phyloP scores from a whole-genome alignment of 30 jellyfish, hydroid and myxozoan genomes.

The Aurelia sp. region DNA sequence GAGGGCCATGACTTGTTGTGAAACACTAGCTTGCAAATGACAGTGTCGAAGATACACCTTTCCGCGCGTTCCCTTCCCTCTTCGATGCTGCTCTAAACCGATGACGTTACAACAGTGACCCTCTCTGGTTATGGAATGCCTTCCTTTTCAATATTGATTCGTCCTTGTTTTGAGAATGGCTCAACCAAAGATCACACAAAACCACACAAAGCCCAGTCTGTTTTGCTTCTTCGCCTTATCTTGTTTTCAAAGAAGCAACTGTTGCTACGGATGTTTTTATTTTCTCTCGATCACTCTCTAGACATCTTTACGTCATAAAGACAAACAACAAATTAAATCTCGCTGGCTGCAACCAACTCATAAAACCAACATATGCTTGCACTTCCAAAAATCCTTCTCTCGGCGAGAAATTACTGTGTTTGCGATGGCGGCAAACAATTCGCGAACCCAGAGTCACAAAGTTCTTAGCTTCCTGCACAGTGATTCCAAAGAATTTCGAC shows the following conservation, averaged over 20 bases:
- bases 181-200: constrained; percentile 19
- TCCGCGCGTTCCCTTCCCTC: background rate
- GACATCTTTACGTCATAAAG: background rate
- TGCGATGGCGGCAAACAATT: background rate
- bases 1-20: constrained; percentile 38
- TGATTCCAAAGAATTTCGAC: background rate
- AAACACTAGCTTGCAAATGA: background rate
- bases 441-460: background rate
- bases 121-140: background rate
- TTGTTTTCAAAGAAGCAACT: constrained; percentile 23
- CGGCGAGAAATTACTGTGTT: too few species aligned
- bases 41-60: background rate
- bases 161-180: constrained; percentile 18
- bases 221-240: background rate
- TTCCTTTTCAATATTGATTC: background rate
- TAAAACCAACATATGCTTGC: too few species aligned
- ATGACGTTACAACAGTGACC: background rate
- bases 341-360: background rate
- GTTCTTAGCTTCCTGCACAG: background rate
- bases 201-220: background rate
- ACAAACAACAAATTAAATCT: constrained; percentile 1
- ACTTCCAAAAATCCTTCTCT: too few species aligned
- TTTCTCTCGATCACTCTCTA: background rate
- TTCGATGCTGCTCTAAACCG: background rate
- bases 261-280: constrained; percentile 42